Percentiles rank a stretch among this genome's conserved stretches.
These are phyloP conservation scores for Spheniscus humboldti DNA, from an alignment of 2,797 vertebrate genomes.

Conservation along the genomic window DNA sequence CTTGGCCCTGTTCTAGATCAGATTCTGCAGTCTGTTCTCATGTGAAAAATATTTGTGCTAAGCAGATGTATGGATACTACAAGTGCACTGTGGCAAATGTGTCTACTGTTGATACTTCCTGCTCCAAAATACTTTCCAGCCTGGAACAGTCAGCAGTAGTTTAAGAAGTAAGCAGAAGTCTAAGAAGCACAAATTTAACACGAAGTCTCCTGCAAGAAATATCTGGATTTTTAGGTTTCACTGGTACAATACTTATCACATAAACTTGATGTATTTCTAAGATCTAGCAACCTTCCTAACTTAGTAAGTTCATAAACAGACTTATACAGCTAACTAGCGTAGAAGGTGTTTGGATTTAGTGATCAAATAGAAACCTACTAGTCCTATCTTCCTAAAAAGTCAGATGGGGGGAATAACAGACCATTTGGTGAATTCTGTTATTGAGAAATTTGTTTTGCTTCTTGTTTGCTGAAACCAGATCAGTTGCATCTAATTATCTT, in stretches of 20 bases:
- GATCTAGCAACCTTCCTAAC: not conserved
- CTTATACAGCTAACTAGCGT: not conserved
- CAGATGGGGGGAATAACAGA: not conserved
- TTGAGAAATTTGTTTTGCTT: not conserved
- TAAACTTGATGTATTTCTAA: not conserved
- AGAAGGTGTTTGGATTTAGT: not conserved
- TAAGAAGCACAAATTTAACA: not conserved
- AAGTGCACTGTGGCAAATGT: not conserved
- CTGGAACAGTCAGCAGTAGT: not conserved
- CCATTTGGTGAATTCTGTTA: not conserved
- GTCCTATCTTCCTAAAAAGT: not conserved
- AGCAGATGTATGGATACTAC: fast-evolving
- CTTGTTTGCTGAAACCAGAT: not conserved
- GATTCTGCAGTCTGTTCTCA: not conserved
- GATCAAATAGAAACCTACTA: not conserved
- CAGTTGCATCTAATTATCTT: not conserved
- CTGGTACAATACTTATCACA: not conserved
- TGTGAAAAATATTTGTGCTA: not conserved
- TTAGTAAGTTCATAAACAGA: not conserved
- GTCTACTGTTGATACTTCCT: not conserved
- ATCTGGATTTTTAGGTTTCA: not conserved
- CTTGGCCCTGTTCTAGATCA: not conserved
- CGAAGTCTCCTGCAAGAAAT: not conserved
- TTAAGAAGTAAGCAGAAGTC: not conserved
- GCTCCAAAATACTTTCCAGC: not conserved